phyloP scores from a whole-genome alignment of 2,888 invertebrate species.

The Xanthorhoe spadicearia region DNA sequence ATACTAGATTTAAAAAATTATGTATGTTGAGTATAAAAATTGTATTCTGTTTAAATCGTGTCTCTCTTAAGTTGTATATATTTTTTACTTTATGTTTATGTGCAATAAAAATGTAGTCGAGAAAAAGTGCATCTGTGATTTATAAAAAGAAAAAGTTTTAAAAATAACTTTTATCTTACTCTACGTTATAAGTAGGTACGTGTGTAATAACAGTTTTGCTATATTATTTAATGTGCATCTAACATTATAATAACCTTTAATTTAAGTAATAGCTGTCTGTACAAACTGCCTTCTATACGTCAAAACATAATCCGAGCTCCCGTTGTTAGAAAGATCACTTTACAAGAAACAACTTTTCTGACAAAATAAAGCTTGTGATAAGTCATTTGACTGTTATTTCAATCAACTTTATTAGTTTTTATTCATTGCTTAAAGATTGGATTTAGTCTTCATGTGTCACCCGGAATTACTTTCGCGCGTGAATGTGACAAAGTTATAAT shows the following conservation, averaged over 20 bases:
- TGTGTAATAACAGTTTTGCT: conserved; percentile 43
- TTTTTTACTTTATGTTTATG: too few relatives aligned
- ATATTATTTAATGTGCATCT: conserved; percentile 47
- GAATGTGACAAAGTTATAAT: too few relatives aligned
- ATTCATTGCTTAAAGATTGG: too few relatives aligned
- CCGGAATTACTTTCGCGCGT: too few relatives aligned
- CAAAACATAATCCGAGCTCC: conserved; percentile 23
- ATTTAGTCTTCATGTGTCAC: too few relatives aligned
- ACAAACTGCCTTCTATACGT: conserved; percentile 37
- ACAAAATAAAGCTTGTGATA: too few relatives aligned
- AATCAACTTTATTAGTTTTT: too few relatives aligned
- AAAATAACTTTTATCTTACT: background rate
- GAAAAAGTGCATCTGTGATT: background rate
- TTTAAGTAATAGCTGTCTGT: conserved; percentile 51
- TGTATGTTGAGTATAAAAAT: background rate
- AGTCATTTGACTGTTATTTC: too few relatives aligned
- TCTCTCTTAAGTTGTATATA: background rate
- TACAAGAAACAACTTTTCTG: background rate
- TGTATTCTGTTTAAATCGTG: background rate
- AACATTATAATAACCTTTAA: conserved; percentile 55
- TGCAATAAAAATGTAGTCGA: background rate
- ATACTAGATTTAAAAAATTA: background rate
- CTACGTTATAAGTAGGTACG: conserved; percentile 10
- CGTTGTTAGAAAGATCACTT: background rate
- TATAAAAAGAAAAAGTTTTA: background rate